Evolutionary conservation across 2,797 vertebrate species (phyloP).

Genomic region (Sphenodon punctatus): DNA sequence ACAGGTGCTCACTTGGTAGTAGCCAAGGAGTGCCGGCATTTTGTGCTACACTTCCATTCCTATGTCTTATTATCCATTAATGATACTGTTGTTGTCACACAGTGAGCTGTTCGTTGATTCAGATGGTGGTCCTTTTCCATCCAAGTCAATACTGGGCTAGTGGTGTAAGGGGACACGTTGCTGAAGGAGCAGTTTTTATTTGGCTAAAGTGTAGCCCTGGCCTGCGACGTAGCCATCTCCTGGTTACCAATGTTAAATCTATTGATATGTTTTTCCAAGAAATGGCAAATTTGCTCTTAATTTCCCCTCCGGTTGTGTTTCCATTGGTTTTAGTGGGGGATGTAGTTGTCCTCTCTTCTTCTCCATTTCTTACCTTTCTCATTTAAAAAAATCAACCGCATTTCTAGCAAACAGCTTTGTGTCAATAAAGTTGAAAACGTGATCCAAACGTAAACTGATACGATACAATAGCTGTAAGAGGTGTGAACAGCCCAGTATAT

Average conservation of each 20-base stretch:
- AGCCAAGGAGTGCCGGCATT: too few species aligned
- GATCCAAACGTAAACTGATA: too few species aligned
- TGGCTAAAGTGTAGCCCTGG: too few species aligned
- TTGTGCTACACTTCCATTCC: too few species aligned
- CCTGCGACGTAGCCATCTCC: not conserved
- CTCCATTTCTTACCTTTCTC: not conserved
- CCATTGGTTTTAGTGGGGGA: too few species aligned
- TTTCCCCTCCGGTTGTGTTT: not conserved
- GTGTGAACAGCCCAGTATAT: too few species aligned
- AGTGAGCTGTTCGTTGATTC: not conserved
- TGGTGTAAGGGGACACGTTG: not conserved
- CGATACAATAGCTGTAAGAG: too few species aligned
- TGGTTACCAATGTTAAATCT: not conserved
- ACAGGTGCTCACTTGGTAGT: not conserved
- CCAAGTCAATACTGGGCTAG: not conserved
- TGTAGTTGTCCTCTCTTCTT: not conserved
- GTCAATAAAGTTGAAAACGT: too few species aligned
- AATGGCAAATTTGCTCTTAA: not conserved
- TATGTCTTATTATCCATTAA: too few species aligned
- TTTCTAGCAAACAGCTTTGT: too few species aligned
- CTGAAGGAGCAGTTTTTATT: not conserved
- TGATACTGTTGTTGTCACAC: not conserved
- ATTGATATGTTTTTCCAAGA: not conserved
- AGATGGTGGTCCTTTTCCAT: not conserved
- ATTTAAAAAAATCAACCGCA: too few species aligned